Evolutionary conservation across 2,888 invertebrate species (phyloP), one percentile per base, ranked within the genome.

Genomic region (Melanchra persicariae): DNA sequence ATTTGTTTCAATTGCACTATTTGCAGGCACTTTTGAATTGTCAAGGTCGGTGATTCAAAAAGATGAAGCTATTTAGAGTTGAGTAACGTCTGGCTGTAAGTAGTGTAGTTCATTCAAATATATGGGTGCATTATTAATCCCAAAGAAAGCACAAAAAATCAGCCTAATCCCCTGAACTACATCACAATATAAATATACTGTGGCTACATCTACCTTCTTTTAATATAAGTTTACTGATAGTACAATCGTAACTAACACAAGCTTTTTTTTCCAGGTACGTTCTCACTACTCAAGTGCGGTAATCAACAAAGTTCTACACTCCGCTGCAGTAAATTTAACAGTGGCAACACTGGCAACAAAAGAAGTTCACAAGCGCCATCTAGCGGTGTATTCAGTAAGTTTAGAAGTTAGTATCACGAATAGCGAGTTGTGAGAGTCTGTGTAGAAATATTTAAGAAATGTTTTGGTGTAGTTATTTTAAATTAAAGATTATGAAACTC

Each of bases 321-420:
- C 82, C 83, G 75, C 78, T 83, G 80, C 85, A 85, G 84, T 86
- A 86, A 90, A 90, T 90, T 81, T 79, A 70, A 90, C 91, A 90
- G 89, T 90, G 90, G 90, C 87, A 84, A 87, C 90, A 90, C 89
- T 89, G 89, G 90, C 87, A 84, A 87, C 88, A 88, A 85, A 81
- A 87, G 85, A 88, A 91, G 89, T 88, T 88, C 78, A 76, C 70
- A 73, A 68, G 70, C 86, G 88, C 85, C 89, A 90, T 88, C 90
- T 87, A 82, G 82, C 71, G 81, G 82, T 76, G 76, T 73, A n/a
- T 79, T 61, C 49, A 40, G 58, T 30, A 52, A 74, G 74, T 82
- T 66, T 57, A 30, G 40, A 78, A 77, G 71, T 81, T 68, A 40
- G 71, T 58, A 54, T 47, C 17, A 49, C 24, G 45, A 52, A 58